These are phyloP conservation scores for Ectobius pallidus DNA, from an alignment of 2,888 invertebrate species.

Conservation along the genomic window DNA sequence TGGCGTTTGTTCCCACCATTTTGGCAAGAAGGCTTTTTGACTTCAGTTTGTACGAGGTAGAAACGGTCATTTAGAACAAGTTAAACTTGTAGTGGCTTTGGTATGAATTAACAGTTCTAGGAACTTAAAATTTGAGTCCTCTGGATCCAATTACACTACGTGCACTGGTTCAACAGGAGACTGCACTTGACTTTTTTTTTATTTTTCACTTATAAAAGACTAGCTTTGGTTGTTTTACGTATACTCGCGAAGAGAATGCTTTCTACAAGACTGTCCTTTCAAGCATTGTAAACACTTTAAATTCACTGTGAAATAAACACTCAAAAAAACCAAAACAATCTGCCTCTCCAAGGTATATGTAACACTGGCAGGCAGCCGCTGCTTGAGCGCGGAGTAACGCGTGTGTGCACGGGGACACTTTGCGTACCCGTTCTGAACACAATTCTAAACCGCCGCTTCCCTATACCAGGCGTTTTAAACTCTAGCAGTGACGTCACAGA, in stretches of 20 bases:
- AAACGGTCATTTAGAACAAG: not conserved
- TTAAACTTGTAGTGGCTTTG: not conserved
- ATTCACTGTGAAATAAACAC: not conserved
- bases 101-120: constrained; percentile 1
- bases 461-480: constrained; percentile 18
- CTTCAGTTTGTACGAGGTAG: not conserved
- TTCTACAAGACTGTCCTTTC: not conserved
- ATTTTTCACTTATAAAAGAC: not conserved
- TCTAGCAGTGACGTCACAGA: constrained; percentile 22
- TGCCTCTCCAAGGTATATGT: too few relatives aligned
- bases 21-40: constrained; percentile 49
- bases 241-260: not conserved
- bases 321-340: not conserved
- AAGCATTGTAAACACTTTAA: not conserved
- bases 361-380: too few relatives aligned
- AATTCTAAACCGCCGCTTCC: not conserved
- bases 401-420: not conserved
- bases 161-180: not conserved
- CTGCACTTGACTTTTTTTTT: constrained; percentile 5
- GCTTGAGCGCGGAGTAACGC: not conserved
- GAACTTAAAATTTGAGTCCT: not conserved
- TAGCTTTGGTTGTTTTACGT: not conserved
- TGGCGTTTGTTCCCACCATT: constrained; percentile 84
- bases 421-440: not conserved
- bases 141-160: not conserved